Evolutionary conservation across 2,888 invertebrate genomes (phyloP), one percentile per base, ranked within the genome.

Genomic region (Oscheius sp.): DNA sequence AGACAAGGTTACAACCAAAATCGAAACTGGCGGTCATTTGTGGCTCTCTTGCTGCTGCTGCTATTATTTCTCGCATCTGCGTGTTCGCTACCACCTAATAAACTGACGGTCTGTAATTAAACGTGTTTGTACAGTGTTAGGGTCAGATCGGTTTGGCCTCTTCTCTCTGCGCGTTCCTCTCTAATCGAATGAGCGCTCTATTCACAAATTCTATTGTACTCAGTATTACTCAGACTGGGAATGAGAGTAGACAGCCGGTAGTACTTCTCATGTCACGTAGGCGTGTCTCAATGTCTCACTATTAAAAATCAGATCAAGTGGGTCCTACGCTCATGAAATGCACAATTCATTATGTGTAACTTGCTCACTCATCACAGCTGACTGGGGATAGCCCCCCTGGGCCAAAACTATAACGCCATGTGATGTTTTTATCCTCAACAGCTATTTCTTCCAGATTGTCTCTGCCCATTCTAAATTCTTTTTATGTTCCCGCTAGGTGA

Each of bases 271-370:
- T n/a, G 13, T 43, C 45, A 45, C 63, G 63, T 63, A 63, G 45
- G 45, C 63, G 61, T 58, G 58, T 23, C 18, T 35, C n/a, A n/a
- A 9, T 35, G 35, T 35, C 35, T 35, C 35, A 25, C 63, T 13
- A 63, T 63, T 25, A 66, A 66, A 61, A 66, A 66, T 66, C 66
- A 29, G 66, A 66, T 66, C 66, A 66, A 66, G 25, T n/a, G 61
- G 35, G 25, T 58, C 61, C 41, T 41, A 66, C 66, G 29, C 66
- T 66, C 66, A 66, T 66, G 69, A 43, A 69, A 56, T 69, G 69
- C 25, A 55, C 69, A 41, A 69, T 69, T 69, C 55, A 69, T 55
- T 35, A 69, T 55, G 69, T 69, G 69, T 69, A 69, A 69, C 56
- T 35, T 35, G 35, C 35, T 69, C 56, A 16, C 66, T 52, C 29